A percentile compares a stretch with the other conserved stretches of the same genome.
Conservation (phyloP, 1,140 invertebrate genomes). For the Thereuonema tuberculata region DNA sequence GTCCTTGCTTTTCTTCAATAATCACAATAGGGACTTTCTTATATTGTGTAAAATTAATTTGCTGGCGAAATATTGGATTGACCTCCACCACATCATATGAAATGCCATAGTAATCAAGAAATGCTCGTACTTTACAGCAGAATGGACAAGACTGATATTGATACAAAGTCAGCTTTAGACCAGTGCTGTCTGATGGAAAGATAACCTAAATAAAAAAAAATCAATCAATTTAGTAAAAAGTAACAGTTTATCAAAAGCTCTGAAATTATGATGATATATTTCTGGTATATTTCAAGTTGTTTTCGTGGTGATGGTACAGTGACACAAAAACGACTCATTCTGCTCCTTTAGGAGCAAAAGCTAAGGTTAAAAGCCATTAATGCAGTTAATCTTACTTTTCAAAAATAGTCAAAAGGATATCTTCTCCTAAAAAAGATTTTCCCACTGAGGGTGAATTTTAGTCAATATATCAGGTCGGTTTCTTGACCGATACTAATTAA, state of each 20-base stretch:
- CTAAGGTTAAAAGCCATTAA: too few species aligned
- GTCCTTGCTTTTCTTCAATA: slow-evolving; percentile 38
- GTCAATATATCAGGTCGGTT: too few species aligned
- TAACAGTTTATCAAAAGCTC: not conserved
- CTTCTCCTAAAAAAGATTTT: too few species aligned
- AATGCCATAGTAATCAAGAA: slow-evolving; percentile 84
- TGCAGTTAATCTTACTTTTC: too few species aligned
- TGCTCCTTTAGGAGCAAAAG: too few species aligned
- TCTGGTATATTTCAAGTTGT: too few species aligned
- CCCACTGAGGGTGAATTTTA: too few species aligned
- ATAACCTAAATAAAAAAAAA: slow-evolving; percentile 38
- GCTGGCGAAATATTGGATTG: slow-evolving; percentile 75
- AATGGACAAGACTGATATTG: slow-evolving; percentile 98
- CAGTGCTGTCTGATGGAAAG: slow-evolving; percentile 49
- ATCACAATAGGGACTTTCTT: slow-evolving; percentile 94
- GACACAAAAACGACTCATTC: too few species aligned
- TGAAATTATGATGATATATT: too few species aligned
- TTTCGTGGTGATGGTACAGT: too few species aligned
- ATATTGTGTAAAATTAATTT: slow-evolving; percentile 86
- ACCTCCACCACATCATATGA: slow-evolving; percentile 96
- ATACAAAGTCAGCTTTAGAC: slow-evolving; percentile 72
- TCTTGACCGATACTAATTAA: too few species aligned
- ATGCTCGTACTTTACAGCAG: slow-evolving; percentile 92
- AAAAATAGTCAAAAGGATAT: too few species aligned
- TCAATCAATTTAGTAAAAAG: not conserved